A percentile compares a stretch with the other conserved stretches of the same genome.
phyloP scores from a whole-genome alignment of 2,113 vertebrate genomes.

The Phyllostomus discolor region DNA sequence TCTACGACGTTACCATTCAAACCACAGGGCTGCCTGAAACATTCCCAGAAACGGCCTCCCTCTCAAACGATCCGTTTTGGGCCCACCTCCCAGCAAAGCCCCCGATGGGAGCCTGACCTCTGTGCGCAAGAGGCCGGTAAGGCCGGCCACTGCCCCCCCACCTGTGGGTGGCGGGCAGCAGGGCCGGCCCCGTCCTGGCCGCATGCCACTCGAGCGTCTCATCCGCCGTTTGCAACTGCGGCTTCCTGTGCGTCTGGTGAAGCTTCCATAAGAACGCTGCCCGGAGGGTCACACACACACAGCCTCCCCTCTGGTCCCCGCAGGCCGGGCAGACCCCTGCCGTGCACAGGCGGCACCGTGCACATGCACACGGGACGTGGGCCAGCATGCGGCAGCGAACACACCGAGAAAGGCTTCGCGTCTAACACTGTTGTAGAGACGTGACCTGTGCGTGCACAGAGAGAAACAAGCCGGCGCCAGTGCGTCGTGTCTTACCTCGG shows the following conservation, averaged over 20 bases:
- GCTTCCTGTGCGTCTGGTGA: accelerated
- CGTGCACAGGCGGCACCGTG: background rate
- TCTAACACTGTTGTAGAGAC: accelerated
- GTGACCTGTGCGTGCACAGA: accelerated
- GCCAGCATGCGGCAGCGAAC: accelerated
- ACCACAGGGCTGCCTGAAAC: background rate
- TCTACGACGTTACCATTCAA: accelerated
- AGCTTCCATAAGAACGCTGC: too few relatives aligned
- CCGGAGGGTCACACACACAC: accelerated
- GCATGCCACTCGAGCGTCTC: accelerated
- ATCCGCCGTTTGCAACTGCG: accelerated
- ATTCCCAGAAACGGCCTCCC: accelerated
- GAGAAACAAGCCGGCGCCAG: accelerated
- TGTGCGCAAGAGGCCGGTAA: accelerated
- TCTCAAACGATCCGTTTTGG: accelerated
- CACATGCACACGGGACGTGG: background rate
- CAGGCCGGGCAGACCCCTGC: background rate
- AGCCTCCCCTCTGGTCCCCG: too few relatives aligned
- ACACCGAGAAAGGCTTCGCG: accelerated
- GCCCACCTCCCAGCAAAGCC: background rate
- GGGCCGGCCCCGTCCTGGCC: accelerated
- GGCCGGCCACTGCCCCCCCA: accelerated
- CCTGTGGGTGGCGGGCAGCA: background rate
- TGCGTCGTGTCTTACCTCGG: background rate
- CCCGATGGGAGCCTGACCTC: accelerated